These are phyloP conservation scores for Petrocephalus zakoni DNA, from an alignment of 2,113 vertebrate genomes.

Conservation along the genomic window DNA sequence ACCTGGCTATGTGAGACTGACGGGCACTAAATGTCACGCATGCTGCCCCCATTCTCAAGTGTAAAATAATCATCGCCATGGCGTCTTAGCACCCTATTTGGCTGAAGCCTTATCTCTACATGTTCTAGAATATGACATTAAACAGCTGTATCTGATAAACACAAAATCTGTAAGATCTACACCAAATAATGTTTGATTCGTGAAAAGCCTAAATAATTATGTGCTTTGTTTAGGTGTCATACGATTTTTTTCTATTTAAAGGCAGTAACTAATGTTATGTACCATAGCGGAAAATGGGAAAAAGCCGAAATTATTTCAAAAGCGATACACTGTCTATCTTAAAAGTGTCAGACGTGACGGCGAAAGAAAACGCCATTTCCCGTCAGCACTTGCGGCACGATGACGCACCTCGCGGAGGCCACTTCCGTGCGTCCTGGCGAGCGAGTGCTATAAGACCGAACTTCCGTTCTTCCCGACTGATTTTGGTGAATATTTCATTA, in stretches of 20 bases:
- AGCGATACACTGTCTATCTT: not conserved
- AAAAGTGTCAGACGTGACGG: not conserved
- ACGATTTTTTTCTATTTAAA: not conserved
- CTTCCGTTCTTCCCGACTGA: constrained; percentile 9
- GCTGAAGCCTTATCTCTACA: not conserved
- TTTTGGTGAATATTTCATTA: constrained; percentile 25
- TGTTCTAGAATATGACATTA: not conserved
- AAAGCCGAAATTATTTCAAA: not conserved
- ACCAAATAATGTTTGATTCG: not conserved
- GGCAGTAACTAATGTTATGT: not conserved
- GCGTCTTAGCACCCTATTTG: not conserved
- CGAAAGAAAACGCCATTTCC: constrained; percentile 47
- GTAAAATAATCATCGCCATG: not conserved
- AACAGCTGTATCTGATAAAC: not conserved
- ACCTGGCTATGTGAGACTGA: not conserved
- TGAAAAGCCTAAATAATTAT: not conserved
- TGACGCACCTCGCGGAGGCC: constrained; percentile 20
- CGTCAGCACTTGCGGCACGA: constrained; percentile 25
- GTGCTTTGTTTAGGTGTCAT: not conserved
- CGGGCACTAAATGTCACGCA: not conserved
- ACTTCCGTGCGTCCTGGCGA: constrained; percentile 35
- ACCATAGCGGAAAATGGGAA: not conserved
- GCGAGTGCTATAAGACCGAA: not conserved
- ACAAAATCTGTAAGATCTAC: not conserved
- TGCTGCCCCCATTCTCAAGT: not conserved